These are phyloP conservation scores for Diarsia dahlii DNA, from an alignment of 2,888 invertebrate genomes.

Conservation along the genomic window DNA sequence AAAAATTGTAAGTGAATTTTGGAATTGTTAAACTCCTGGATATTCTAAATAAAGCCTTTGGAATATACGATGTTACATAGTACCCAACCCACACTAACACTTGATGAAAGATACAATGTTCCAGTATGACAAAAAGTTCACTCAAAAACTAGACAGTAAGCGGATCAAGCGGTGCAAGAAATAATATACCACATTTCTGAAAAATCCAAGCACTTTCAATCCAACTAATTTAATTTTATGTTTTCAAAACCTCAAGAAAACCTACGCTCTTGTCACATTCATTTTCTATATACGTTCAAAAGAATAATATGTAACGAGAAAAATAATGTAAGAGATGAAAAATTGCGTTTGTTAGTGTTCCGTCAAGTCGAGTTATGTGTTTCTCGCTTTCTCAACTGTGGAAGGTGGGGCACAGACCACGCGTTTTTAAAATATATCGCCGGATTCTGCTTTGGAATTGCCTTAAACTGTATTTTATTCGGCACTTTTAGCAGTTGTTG, in stretches of 20 bases:
- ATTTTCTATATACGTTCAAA: conserved; percentile 41
- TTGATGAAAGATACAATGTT: background rate
- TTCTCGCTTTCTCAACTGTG: conserved; percentile 41
- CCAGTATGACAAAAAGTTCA: background rate
- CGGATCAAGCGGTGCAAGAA: background rate
- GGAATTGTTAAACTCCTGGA: background rate
- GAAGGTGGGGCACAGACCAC: conserved; percentile 15
- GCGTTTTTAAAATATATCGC: conserved; percentile 17
- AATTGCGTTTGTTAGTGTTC: conserved; percentile 75
- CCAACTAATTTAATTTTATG: conserved; percentile 34
- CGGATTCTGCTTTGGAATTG: conserved; percentile 14
- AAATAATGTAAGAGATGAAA: conserved; percentile 72
- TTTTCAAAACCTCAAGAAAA: conserved; percentile 15
- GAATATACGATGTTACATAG: background rate
- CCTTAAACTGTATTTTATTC: background rate
- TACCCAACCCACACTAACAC: background rate
- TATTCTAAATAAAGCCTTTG: background rate
- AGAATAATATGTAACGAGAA: conserved; percentile 63
- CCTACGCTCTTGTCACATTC: conserved; percentile 8
- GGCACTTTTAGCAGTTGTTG: background rate
- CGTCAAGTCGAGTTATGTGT: conserved; percentile 64
- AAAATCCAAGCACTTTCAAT: conserved; percentile 44
- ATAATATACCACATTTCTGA: background rate
- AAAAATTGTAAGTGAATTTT: background rate
- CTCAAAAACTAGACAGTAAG: too few species aligned